These are phyloP conservation scores for Halichoerus grypus DNA, from an alignment of 2,113 vertebrate genomes.

Conservation along the genomic window DNA sequence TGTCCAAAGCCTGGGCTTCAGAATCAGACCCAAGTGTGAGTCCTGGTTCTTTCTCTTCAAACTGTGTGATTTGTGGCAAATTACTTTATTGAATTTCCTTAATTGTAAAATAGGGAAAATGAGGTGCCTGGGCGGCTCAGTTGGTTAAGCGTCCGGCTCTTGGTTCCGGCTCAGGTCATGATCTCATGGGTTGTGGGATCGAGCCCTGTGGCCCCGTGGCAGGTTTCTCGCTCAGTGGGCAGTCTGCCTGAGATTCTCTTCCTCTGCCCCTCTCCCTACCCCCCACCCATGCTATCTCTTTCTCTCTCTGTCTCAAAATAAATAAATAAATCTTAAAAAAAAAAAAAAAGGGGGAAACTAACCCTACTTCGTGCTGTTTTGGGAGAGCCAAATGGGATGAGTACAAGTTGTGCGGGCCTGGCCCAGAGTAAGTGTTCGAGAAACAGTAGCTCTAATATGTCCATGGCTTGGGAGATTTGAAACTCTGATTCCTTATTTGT, in stretches of 20 bases:
- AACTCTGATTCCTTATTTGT: background rate
- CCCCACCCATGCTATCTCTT: background rate
- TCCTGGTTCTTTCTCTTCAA: background rate
- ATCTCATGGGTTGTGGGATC: background rate
- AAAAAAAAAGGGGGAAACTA: background rate
- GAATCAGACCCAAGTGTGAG: background rate
- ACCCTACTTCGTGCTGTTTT: background rate
- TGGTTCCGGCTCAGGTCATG: background rate
- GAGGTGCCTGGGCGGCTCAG: background rate
- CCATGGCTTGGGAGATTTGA: background rate
- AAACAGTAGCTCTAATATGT: background rate
- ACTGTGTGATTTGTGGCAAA: background rate
- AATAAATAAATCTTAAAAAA: background rate
- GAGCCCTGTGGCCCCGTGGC: background rate
- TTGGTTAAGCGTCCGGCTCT: background rate
- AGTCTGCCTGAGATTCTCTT: background rate
- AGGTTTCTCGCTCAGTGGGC: background rate
- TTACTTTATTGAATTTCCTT: conserved; percentile 11
- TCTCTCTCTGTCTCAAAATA: background rate
- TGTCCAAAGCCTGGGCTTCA: background rate
- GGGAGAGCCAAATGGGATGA: background rate
- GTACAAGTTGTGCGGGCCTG: rapidly evolving
- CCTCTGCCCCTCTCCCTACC: background rate
- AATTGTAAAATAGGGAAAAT: conserved; percentile 22
- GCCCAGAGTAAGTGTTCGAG: background rate